These are phyloP conservation scores for Geopemphigus sp. DNA, from an alignment of 1,140 invertebrate genomes.

Conservation along the genomic window DNA sequence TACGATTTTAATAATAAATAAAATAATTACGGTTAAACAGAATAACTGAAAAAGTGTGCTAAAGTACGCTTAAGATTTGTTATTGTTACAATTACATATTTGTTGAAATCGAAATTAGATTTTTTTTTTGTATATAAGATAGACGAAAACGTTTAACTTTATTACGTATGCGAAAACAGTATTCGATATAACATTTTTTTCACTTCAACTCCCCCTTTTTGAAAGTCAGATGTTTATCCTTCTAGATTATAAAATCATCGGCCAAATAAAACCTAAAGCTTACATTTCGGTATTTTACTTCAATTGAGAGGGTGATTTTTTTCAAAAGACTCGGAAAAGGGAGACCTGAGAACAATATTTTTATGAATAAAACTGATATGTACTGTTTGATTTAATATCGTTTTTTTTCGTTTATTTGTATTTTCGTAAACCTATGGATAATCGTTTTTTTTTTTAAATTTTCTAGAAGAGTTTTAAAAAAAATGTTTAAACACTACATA, in stretches of 20 bases:
- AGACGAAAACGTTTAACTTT: not conserved
- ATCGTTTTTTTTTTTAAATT: too few relatives aligned
- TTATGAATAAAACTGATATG: not conserved
- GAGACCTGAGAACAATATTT: constrained; percentile 8
- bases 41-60: too few relatives aligned
- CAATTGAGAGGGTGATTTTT: constrained; percentile 29
- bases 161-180: not conserved
- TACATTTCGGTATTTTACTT: constrained; percentile 29
- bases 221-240: constrained; percentile 34
- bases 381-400: not conserved
- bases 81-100: too few relatives aligned
- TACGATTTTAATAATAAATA: too few relatives aligned
- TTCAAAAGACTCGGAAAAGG: not conserved
- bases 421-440: too few relatives aligned
- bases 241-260: constrained; percentile 32
- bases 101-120: too few relatives aligned
- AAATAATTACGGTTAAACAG: too few relatives aligned
- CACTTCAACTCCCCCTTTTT: constrained; percentile 32
- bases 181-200: constrained; percentile 23
- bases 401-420: too few relatives aligned
- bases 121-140: not conserved
- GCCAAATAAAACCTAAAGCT: constrained; percentile 12
- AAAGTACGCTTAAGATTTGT: too few relatives aligned
- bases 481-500: too few relatives aligned
- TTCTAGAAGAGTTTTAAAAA: too few relatives aligned